Base-by-base conservation (phyloP, 1,140 invertebrate species). In the Lucilia cuprina region DNA sequence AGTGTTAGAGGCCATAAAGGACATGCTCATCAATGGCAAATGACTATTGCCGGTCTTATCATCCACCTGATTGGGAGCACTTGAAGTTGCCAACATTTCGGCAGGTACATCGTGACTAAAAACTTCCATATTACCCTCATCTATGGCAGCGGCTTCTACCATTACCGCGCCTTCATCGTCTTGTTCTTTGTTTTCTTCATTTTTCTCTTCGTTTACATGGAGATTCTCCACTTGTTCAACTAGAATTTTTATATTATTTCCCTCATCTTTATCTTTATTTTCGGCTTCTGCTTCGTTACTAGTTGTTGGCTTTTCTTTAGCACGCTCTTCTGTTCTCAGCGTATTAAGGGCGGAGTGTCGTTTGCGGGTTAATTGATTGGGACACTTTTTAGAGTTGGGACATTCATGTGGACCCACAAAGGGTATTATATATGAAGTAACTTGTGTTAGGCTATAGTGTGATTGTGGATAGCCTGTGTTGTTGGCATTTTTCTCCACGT, bases 11-110 rank as follows among this genome's bases (percentile, higher is more conserved):
- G 93, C 85, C 92, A 92, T 84, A 91, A 94, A 86, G 90, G 88
- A 90, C 25, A 83, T 87, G 34, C 85, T 87, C 89, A 90, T 89
- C 13, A 90, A 83, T 0, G 77, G 77, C 77, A 80, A 49, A 80
- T 90, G 89, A 30, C 86, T 88, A 82, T 90, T 94, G 92, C 87
- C 92, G 86, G 83, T 91, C 86, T 41, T 92, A 93, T 94, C 95
- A 93, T 94, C 95, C 82, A 83, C 83, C 65, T n/a, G 8, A 84
- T 74, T 60, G 78, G 85, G 25, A 84, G 84, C 14, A 50, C 75
- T 86, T 13, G 83, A 17, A 83, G 84, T 75, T 0, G 86, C 88
- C 14, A 89, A 74, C 89, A 88, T 89, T 84, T 89, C 87, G 41
- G 87, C 86, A 17, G 88, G 89, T 60, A 89, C 82, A 78, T 91